Evolutionary conservation across 1,140 invertebrate species (phyloP).

Genomic region (Hestina assimilis): DNA sequence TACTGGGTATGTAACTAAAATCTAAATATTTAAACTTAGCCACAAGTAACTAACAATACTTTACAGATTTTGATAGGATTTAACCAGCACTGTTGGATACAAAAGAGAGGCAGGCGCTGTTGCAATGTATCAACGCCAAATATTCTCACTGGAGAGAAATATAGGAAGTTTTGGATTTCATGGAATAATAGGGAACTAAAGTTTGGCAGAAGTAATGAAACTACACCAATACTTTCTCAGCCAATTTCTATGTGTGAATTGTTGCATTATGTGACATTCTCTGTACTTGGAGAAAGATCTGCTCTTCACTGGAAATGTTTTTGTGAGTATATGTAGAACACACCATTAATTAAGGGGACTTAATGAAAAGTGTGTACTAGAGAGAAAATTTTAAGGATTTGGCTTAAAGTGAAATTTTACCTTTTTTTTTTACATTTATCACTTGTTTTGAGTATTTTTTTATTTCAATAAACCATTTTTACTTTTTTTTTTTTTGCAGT

Average conservation of each 20-base stretch:
- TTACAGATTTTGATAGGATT: neutral
- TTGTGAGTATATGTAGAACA: conserved; percentile 11
- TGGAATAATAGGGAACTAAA: neutral
- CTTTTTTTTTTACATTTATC: too few relatives aligned
- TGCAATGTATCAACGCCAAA: neutral
- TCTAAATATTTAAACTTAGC: neutral
- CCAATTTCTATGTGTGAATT: neutral
- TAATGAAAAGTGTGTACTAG: too few relatives aligned
- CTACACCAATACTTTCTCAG: neutral
- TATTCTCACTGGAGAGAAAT: neutral
- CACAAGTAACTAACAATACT: neutral
- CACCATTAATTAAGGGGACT: neutral
- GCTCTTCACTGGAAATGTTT: conserved; percentile 1
- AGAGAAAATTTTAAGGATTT: too few relatives aligned
- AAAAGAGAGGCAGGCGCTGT: neutral
- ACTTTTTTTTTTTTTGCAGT: conserved; percentile 3
- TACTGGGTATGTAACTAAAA: conserved; percentile 26
- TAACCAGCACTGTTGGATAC: neutral
- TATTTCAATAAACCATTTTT: too few relatives aligned
- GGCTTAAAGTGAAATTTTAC: too few relatives aligned
- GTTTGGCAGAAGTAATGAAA: neutral
- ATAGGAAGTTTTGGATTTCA: conserved; percentile 4
- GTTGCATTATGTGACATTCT: conserved; percentile 4
- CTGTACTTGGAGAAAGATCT: neutral
- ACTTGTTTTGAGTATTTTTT: too few relatives aligned